Conservation (phyloP, 2,113 vertebrate genomes). For the Gobio gobio region DNA sequence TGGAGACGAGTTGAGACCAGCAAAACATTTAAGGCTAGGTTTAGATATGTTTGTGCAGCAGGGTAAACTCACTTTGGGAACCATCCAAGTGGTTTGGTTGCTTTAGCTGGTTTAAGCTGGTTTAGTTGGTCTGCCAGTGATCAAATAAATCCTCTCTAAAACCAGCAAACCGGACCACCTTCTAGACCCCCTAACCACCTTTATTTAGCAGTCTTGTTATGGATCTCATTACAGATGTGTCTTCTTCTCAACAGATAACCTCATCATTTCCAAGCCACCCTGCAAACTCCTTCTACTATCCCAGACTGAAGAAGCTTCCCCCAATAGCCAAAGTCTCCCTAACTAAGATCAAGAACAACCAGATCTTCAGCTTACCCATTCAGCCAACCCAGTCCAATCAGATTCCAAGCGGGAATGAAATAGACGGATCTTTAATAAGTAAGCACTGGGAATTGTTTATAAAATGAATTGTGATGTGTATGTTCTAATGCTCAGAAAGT, state of each 20-base stretch:
- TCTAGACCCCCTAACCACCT: neutral
- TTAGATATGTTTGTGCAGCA: neutral
- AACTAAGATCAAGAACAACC: conserved; percentile 84
- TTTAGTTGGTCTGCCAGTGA: neutral
- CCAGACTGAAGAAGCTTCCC: conserved; percentile 89
- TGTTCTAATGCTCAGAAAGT: neutral
- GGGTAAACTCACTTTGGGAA: neutral
- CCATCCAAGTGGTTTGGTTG: neutral
- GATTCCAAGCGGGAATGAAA: conserved; percentile 84
- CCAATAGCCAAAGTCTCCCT: conserved; percentile 89
- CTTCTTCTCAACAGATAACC: conserved; percentile 82
- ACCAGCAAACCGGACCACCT: neutral
- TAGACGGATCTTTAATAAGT: conserved; percentile 85
- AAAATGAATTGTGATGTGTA: neutral
- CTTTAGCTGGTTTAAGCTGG: neutral
- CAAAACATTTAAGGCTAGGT: neutral
- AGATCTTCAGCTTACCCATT: conserved; percentile 77
- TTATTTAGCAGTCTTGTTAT: neutral
- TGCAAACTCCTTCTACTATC: conserved; percentile 96
- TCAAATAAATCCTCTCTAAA: neutral
- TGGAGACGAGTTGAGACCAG: neutral
- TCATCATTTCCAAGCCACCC: conserved; percentile 92
- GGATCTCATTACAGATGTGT: neutral
- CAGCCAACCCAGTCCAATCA: conserved; percentile 78
- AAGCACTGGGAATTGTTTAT: conserved; percentile 58